A percentile compares a stretch with the other conserved stretches of the same genome.
These are phyloP conservation scores for Harpalus rubripes DNA, from an alignment of 2,888 invertebrate species.

Conservation along the genomic window DNA sequence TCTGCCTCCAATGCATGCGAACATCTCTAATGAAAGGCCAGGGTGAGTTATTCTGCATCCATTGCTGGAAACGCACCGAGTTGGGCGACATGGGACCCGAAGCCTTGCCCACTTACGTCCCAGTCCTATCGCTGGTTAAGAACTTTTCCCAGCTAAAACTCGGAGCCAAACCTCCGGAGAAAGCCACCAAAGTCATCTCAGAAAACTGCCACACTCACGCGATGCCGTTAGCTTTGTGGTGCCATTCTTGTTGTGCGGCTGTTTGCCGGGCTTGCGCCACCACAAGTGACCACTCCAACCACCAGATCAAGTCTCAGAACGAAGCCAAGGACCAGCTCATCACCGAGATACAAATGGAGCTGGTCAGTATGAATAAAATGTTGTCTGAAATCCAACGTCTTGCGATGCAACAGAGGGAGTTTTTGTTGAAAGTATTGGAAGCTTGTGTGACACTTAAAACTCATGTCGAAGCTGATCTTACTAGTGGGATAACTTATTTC, in stretches of 20 bases:
- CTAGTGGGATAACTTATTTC: conserved; percentile 83
- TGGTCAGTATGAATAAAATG: conserved; percentile 84
- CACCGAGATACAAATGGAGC: conserved; percentile 83
- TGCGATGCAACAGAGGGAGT: conserved; percentile 85
- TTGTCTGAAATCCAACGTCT: conserved; percentile 85
- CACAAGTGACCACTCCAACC: conserved; percentile 83
- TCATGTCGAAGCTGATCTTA: conserved; percentile 87
- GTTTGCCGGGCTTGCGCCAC: conserved; percentile 85
- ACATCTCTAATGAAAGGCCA: conserved; percentile 84
- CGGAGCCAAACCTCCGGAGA: conserved; percentile 77
- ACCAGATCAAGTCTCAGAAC: conserved; percentile 84
- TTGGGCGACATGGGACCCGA: conserved; percentile 84
- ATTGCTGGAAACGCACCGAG: conserved; percentile 88
- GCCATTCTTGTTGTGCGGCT: conserved; percentile 82
- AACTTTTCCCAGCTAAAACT: conserved; percentile 82
- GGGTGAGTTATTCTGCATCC: conserved; percentile 83
- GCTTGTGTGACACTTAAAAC: conserved; percentile 87
- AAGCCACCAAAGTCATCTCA: conserved; percentile 76
- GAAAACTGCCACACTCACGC: conserved; percentile 87
- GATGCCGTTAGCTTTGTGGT: conserved; percentile 87
- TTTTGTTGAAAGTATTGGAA: conserved; percentile 85
- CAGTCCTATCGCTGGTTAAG: conserved; percentile 84
- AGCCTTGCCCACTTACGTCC: conserved; percentile 84
- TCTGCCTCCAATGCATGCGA: conserved; percentile 87
- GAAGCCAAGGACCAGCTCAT: conserved; percentile 85